Base-by-base conservation (phyloP, 2,888 invertebrate species). In the Lepidochitona cinerea region DNA sequence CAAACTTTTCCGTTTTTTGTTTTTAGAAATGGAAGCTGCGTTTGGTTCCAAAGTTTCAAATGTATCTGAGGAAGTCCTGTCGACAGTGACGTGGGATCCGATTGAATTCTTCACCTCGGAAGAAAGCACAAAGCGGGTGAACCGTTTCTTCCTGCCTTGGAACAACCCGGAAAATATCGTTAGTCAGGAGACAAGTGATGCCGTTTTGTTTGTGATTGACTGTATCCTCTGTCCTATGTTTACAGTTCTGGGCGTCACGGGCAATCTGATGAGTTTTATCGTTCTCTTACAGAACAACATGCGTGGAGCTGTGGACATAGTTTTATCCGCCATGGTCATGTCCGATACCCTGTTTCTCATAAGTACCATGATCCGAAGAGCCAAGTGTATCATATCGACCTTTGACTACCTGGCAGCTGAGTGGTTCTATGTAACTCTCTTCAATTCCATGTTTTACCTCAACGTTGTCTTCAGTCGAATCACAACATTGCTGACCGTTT, bases 201-300 rank as follows among this genome's bases (percentile, higher is more conserved):
- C 77, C 18, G 70, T 80, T n/a, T 54, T 72, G 9, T 77, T 74
- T 69, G 65, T 72, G 7, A 59, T 80, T 18, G 73, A 81, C 37
- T 81, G 81, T 70, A 64, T 78, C 49, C 29, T 80, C 3, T 80
- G 79, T 37, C 81, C 81, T 1, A 72, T 80, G 33, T 29, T 81
- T 3, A 80, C 81, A 1, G 32, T 73, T 1, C 75, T 77, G 52
- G 81, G 81, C 0, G n/a, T 78, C 0, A 68, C 67, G 5, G 80
- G 81, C 1, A 77, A 78, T 52, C 33, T 75, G 5, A 37, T 79
- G 41, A 80, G 81, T 54, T 68, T 80, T 14, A 37, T 78, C 14
- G 76, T 81, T 12, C 41, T 81, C 23, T 37, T 75, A 18, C 76
- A 75, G 36, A 54, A 54, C 35, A 53, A 41, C 18, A 49, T 74